Evolutionary conservation across 2,888 invertebrate species (phyloP).

Genomic region (Ecliptopera silaceata): DNA sequence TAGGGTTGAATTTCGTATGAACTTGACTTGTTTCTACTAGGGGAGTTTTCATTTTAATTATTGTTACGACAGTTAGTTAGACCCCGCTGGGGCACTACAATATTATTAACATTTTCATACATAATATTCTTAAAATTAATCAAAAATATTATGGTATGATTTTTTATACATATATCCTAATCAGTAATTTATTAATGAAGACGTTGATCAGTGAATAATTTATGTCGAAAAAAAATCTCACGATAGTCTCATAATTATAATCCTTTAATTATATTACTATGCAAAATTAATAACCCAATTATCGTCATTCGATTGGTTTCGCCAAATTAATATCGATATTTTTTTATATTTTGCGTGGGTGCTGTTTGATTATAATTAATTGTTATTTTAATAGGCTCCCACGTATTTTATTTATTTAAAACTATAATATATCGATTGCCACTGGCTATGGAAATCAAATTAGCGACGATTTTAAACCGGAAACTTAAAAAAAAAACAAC

Average conservation of each 20-base stretch:
- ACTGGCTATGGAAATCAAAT: conserved; percentile 8
- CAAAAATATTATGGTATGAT: too few species aligned
- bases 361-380: conserved; percentile 30
- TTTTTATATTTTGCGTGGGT: conserved; percentile 26
- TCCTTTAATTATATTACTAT: neutral
- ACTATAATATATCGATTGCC: conserved; percentile 17
- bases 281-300: conserved; percentile 20
- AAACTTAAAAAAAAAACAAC: too few species aligned
- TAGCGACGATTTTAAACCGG: conserved; percentile 11
- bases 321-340: conserved; percentile 20
- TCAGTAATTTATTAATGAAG: too few species aligned
- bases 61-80: too few species aligned
- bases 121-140: too few species aligned
- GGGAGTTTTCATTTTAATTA: too few species aligned
- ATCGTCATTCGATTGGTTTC: conserved; percentile 19
- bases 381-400: conserved; percentile 31
- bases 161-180: too few species aligned
- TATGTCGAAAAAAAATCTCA: neutral
- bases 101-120: too few species aligned
- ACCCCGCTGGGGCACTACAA: too few species aligned
- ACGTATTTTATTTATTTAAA: conserved; percentile 24
- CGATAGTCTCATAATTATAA: conserved; percentile 15
- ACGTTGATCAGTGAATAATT: too few species aligned
- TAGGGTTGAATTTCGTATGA: too few species aligned
- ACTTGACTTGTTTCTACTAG: too few species aligned